Conservation (phyloP, 1,140 invertebrate genomes). For the Heliconius hewitsoni region DNA sequence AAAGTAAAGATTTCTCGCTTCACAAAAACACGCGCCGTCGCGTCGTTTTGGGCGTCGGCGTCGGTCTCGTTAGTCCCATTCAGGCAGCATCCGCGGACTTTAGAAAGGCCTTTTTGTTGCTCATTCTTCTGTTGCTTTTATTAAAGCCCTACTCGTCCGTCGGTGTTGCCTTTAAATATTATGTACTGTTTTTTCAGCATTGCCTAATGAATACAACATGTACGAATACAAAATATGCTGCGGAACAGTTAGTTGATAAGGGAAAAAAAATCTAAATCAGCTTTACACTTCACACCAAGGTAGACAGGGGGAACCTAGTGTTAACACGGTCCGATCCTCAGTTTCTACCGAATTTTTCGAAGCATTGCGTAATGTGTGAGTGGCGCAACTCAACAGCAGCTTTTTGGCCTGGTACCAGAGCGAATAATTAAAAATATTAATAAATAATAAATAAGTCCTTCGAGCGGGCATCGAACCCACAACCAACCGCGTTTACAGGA, state of each 20-base stretch:
- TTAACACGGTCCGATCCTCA: no score
- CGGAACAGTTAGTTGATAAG: conserved; percentile 18
- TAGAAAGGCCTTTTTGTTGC: conserved; percentile 56
- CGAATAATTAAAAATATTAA: no score
- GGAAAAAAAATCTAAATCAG: neutral
- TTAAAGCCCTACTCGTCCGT: conserved; percentile 38
- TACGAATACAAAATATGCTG: conserved; percentile 19
- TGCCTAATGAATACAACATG: conserved; percentile 35
- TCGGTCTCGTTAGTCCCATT: conserved; percentile 71
- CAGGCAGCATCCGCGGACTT: conserved; percentile 53
- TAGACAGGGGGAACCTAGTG: no score
- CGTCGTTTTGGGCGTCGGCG: conserved; percentile 50
- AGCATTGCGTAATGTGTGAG: no score
- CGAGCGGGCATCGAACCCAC: no score
- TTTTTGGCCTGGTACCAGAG: no score
- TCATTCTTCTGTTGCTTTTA: conserved; percentile 39
- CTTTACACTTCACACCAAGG: no score
- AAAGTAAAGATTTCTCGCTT: conserved; percentile 47
- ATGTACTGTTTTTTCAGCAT: conserved; percentile 42
- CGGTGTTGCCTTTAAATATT: conserved; percentile 31
- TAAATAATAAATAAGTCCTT: no score
- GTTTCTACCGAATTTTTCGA: no score
- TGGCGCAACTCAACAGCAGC: no score
- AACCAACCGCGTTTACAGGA: no score
- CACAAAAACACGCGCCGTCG: conserved; percentile 50